phyloP scores from a whole-genome alignment of 2,113 vertebrate genomes.

The Vireo altiloquus region DNA sequence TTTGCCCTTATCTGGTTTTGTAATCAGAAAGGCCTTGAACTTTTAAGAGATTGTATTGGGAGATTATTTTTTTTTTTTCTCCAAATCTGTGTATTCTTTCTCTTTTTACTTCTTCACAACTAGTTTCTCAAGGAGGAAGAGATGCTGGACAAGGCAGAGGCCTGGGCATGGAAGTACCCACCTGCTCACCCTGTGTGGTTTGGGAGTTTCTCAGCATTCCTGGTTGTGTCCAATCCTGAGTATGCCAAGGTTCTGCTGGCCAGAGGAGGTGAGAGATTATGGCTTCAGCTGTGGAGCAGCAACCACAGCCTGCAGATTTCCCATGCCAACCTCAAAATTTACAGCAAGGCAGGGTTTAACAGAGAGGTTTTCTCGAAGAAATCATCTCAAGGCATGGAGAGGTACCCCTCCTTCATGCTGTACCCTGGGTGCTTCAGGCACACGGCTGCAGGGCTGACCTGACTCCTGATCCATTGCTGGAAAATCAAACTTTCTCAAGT shows the following conservation, averaged over 20 bases:
- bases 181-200: slow-evolving; percentile 74
- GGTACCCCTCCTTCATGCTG: background rate
- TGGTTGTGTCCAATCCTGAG: slow-evolving; percentile 75
- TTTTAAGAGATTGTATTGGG: background rate
- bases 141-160: background rate
- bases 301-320: background rate
- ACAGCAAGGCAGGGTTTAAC: background rate
- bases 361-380: background rate
- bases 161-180: slow-evolving; percentile 65
- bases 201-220: slow-evolving; percentile 63
- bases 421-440: background rate
- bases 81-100: background rate
- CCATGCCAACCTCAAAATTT: background rate
- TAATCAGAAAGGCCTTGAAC: background rate
- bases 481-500: background rate
- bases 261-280: slow-evolving; percentile 73
- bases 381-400: background rate
- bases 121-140: slow-evolving; percentile 41
- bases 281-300: background rate
- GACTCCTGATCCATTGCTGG: background rate
- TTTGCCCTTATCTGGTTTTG: background rate
- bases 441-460: background rate
- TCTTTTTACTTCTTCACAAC: background rate
- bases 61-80: background rate
- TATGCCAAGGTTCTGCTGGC: slow-evolving; percentile 77